A percentile compares a stretch with the other conserved stretches of the same genome.
Conservation (phyloP, 1,140 invertebrate genomes). For the Drosophila grimshawi region DNA sequence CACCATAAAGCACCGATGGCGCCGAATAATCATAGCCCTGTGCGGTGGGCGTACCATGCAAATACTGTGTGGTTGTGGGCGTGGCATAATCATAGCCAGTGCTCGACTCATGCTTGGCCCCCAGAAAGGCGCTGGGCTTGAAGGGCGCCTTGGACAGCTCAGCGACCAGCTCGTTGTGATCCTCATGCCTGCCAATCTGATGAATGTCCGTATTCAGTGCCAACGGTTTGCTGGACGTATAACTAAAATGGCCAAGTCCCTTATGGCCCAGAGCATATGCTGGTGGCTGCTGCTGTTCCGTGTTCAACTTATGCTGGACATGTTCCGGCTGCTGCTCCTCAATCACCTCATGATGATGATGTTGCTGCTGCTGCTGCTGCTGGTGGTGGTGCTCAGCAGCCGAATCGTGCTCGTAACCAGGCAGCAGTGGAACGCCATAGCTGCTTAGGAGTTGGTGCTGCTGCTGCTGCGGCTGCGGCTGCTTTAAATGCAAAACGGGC, state of each 20-base stretch:
- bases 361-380: conserved; percentile 38
- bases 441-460: conserved; percentile 59
- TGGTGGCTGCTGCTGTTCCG: conserved; percentile 51
- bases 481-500: conserved; percentile 16
- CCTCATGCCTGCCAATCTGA: conserved; percentile 16
- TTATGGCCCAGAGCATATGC: conserved; percentile 75
- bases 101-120: conserved; percentile 63
- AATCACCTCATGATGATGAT: conserved; percentile 38
- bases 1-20: conserved; percentile 58
- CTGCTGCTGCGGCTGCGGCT: conserved; percentile 24
- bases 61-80: conserved; percentile 51
- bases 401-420: conserved; percentile 58
- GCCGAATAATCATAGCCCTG: conserved; percentile 68
- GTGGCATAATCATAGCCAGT: conserved; percentile 68
- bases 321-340: conserved; percentile 39
- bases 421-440: conserved; percentile 60
- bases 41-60: conserved; percentile 53
- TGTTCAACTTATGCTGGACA: conserved; percentile 12
- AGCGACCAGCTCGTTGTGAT: conserved; percentile 35
- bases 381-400: conserved; percentile 30
- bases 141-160: conserved; percentile 68
- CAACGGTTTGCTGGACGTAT: conserved; percentile 71
- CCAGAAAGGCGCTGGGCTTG: conserved; percentile 77
- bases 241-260: conserved; percentile 76
- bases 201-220: conserved; percentile 66